Base-by-base conservation (phyloP, 2,113 vertebrate species). In the Thinocorus orbignyianus region DNA sequence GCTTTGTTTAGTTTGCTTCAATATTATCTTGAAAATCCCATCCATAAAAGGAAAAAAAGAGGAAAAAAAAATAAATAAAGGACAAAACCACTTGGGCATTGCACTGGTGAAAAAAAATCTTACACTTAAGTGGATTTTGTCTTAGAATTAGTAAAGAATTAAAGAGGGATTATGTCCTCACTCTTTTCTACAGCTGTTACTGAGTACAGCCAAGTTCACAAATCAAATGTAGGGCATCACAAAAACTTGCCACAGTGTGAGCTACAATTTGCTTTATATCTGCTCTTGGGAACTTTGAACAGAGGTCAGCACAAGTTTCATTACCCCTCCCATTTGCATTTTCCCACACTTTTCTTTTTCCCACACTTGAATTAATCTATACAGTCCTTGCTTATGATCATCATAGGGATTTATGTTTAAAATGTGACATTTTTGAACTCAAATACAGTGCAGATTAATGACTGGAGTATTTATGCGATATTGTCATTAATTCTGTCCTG, bases 311-410 rank as follows among this genome's bases (percentile, higher is more conserved):
- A 66, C 17, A 62, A 79, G 55, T 65, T 93, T 92, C 46, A 31
- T 76, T 39, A 61, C 76, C n/a, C 78, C 82, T 92, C 79, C 89
- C 42, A 14, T 89, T 65, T 79, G 41, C 49, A 52, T 93, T 98
- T 98, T 98, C 97, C 97, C 98, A 97, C 93, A 96, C 91, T 93
- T 80, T 82, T 85, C 42, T 92, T 90, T 77, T 95, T 93, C 90
- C 85, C 92, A 92, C 69, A 85, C 16, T 72, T 77, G 66, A 65
- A 69, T 44, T 20, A 78, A 62, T 91, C 46, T 65, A 8, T 86
- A 23, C 79, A 70, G 71, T 86, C 54, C 49, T 95, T 48, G 5
- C 22, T 93, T 62, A 69, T 52, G 41, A 77, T 17, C 28, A 17
- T 57, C 2, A 4, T 30, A 24, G 26, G 70, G 13, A 35, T 90